Evolutionary conservation across 2,113 vertebrate genomes (phyloP), one percentile per base, ranked within the genome.

Genomic region (Takifugu flavidus): DNA sequence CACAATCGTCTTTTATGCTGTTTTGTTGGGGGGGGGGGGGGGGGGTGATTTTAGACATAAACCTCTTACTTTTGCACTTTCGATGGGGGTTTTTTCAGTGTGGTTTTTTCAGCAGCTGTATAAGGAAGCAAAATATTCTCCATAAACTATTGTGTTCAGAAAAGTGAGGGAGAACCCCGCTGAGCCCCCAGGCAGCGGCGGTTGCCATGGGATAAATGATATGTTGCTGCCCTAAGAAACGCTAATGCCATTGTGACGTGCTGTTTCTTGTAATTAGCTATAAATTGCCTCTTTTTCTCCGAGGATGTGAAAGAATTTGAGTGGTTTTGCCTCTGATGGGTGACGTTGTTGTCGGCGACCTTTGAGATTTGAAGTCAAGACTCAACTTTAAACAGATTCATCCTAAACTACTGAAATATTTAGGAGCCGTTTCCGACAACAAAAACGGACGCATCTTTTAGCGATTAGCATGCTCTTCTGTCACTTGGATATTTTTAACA

Each of bases 261-360:
- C 82, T 80, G 85, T 82, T 88, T 66, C 69, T 88, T 74, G 81
- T 87, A 89, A 88, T 86, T 84, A 83, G 74, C 78, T 85, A 75
- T 70, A 77, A 61, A 79, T 82, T 83, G 70, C 70, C 59, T 76
- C 65, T 57, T 20, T 60, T 64, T 75, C 66, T 80, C 67, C 20
- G 47, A 77, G 66, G 81, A 72, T 65, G 75, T 59, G 42, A 43
- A 66, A 43, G 49, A 67, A 67, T 25, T 49, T 13, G 55, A 66
- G 54, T 53, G 28, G 56, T 74, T 73, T 54, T 52, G 45, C 49
- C 39, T 2, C 59, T 57, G 70, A 70, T 68, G 56, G 59, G 74
- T 65, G 12, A 45, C 59, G 42, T 56, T 56, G 52, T 7, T 20
- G 45, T 59, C 59, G 47, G 64, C 58, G 15, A 62, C 55, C 66